A percentile compares a stretch with the other conserved stretches of the same genome.
phyloP scores from a whole-genome alignment of 1,140 invertebrate genomes.

The Doryteuthis pealeii region DNA sequence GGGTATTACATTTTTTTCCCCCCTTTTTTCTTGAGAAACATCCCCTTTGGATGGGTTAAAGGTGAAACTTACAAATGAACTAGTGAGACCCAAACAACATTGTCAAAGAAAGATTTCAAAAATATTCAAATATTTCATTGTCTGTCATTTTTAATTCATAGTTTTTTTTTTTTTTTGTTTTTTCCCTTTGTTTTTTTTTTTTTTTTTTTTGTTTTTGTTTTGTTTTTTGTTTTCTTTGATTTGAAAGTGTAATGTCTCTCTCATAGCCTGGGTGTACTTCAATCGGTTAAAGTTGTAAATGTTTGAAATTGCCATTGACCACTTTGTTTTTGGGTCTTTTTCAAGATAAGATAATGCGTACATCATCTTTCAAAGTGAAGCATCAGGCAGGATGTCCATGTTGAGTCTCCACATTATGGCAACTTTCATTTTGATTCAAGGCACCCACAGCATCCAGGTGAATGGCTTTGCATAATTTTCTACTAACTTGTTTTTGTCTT shows the following conservation, averaged over 20 bases:
- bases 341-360: neutral
- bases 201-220: neutral
- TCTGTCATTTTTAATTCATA: too few relatives aligned
- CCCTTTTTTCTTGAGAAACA: too few relatives aligned
- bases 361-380: constrained; percentile 10
- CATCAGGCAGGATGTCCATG: constrained; percentile 10
- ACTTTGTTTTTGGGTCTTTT: constrained; percentile 10
- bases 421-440: constrained; percentile 3
- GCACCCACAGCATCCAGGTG: constrained; percentile 9
- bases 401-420: constrained; percentile 6
- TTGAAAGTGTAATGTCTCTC: neutral
- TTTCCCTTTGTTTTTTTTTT: constrained; percentile 1
- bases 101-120: constrained; percentile 3
- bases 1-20: too few relatives aligned
- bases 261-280: neutral
- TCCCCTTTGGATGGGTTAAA: too few relatives aligned
- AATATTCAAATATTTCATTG: too few relatives aligned
- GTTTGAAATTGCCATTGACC: constrained; percentile 4
- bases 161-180: too few relatives aligned
- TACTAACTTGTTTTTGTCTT: too few relatives aligned
- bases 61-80: too few relatives aligned
- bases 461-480: neutral
- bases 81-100: constrained; percentile 7
- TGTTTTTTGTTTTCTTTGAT: neutral
- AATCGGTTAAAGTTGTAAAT: constrained; percentile 1